Percentiles rank a stretch among this genome's conserved stretches.
Evolutionary conservation across 1,140 invertebrate genomes (phyloP).

Genomic region (Melitaea cinxia): DNA sequence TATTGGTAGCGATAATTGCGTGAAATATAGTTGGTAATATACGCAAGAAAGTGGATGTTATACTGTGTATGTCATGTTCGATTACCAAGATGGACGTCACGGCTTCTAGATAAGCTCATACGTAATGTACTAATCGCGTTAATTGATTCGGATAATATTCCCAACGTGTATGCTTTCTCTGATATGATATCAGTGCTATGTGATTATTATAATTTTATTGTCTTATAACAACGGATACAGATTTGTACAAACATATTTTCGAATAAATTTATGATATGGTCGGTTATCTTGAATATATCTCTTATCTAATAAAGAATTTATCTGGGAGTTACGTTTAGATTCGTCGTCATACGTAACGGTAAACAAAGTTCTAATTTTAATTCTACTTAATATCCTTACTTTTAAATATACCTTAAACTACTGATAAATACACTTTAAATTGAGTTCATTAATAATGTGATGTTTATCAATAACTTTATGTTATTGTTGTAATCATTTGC

Average conservation of each 20-base stretch:
- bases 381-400: too few species aligned
- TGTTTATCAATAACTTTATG: too few species aligned
- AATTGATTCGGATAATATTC: conserved; percentile 40
- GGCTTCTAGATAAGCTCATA: conserved; percentile 32
- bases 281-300: too few species aligned
- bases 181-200: neutral
- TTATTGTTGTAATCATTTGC: too few species aligned
- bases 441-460: too few species aligned
- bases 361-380: too few species aligned
- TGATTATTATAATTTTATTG: conserved; percentile 4
- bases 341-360: too few species aligned
- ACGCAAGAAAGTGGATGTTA: neutral
- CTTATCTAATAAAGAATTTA: too few species aligned
- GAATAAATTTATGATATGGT: neutral
- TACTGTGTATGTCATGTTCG: conserved; percentile 35
- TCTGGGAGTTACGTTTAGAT: too few species aligned
- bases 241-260: neutral
- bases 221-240: neutral
- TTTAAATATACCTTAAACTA: too few species aligned
- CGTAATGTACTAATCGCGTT: conserved; percentile 38
- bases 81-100: conserved; percentile 34
- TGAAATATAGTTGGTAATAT: neutral
- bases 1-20: neutral
- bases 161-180: conserved; percentile 6
- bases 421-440: too few species aligned